phyloP scores from a whole-genome alignment of 92 coral and sea anemone genomes.

The Plumapathes pennacea region DNA sequence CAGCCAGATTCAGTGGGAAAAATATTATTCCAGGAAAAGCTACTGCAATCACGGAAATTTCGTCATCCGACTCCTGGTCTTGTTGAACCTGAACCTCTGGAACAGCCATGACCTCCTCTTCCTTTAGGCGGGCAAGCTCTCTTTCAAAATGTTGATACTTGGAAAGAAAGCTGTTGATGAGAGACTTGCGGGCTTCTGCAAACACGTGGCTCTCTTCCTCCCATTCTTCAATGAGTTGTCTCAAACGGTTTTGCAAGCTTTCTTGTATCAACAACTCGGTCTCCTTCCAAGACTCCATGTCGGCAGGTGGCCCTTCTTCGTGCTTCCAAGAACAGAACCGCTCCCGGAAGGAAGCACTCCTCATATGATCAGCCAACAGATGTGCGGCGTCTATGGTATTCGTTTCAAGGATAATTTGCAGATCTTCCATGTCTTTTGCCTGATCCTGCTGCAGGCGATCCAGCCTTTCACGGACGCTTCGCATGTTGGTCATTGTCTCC shows the following conservation, averaged over 20 bases:
- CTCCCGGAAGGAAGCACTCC: background rate
- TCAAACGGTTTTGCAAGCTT: constrained; percentile 8
- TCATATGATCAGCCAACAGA: constrained; percentile 1
- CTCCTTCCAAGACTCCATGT: constrained; percentile 8
- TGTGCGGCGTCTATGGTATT: background rate
- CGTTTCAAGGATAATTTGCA: background rate
- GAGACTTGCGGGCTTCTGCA: constrained; percentile 9
- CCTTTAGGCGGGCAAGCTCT: constrained; percentile 9
- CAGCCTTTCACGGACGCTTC: background rate
- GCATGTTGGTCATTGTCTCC: constrained; percentile 2
- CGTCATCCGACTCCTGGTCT: background rate
- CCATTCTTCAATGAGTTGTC: constrained; percentile 20
- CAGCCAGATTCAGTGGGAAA: background rate
- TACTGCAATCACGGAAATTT: background rate
- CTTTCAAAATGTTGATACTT: constrained; percentile 14
- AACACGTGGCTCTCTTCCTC: constrained; percentile 28
- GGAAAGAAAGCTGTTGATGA: constrained; percentile 11
- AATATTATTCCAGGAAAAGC: background rate
- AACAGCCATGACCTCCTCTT: background rate
- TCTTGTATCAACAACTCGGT: constrained; percentile 11
- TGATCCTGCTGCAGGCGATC: background rate
- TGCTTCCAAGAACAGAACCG: constrained; percentile 24
- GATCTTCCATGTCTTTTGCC: background rate
- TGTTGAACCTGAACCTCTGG: background rate
- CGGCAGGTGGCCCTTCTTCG: constrained; percentile 11